These are phyloP conservation scores for Rhamphomyia laevipes DNA, from an alignment of 2,888 invertebrate species.

Conservation along the genomic window DNA sequence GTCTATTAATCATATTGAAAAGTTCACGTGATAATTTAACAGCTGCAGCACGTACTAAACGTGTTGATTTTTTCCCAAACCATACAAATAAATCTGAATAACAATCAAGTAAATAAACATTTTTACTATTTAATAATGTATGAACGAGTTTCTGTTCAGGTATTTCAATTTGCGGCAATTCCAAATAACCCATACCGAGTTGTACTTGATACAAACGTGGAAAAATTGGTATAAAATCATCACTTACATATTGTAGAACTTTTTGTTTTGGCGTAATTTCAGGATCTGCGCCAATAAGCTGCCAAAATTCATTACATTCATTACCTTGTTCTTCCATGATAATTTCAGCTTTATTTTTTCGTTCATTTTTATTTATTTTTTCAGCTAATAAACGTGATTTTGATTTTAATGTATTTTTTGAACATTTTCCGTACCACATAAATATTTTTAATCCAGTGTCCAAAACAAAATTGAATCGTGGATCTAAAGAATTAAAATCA, in stretches of 20 bases:
- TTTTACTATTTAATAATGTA: slow-evolving; percentile 71
- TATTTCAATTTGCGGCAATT: slow-evolving; percentile 84
- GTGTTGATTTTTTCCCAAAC: slow-evolving; percentile 96
- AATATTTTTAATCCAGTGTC: slow-evolving; percentile 78
- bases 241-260: slow-evolving; percentile 32
- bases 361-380: slow-evolving; percentile 96
- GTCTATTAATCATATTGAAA: slow-evolving; percentile 85
- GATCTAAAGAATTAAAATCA: slow-evolving; percentile 64
- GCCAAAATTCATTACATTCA: slow-evolving; percentile 80
- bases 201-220: slow-evolving; percentile 89
- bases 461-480: slow-evolving; percentile 81
- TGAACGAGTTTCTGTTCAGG: slow-evolving; percentile 65
- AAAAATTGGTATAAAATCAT: slow-evolving; percentile 27
- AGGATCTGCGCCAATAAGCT: slow-evolving; percentile 43
- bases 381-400: slow-evolving; percentile 74
- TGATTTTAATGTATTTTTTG: slow-evolving; percentile 80
- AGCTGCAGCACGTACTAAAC: slow-evolving; percentile 89
- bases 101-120: slow-evolving; percentile 94
- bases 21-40: slow-evolving; percentile 94
- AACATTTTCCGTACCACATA: slow-evolving; percentile 70
- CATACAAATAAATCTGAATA: slow-evolving; percentile 90
- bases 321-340: slow-evolving; percentile 66
- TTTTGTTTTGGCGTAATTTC: slow-evolving; percentile 34
- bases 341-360: slow-evolving; percentile 90
- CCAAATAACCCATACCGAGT: slow-evolving; percentile 96